Conservation (phyloP, 2,888 invertebrate genomes). For the Caenorhabditis zanzibari region DNA sequence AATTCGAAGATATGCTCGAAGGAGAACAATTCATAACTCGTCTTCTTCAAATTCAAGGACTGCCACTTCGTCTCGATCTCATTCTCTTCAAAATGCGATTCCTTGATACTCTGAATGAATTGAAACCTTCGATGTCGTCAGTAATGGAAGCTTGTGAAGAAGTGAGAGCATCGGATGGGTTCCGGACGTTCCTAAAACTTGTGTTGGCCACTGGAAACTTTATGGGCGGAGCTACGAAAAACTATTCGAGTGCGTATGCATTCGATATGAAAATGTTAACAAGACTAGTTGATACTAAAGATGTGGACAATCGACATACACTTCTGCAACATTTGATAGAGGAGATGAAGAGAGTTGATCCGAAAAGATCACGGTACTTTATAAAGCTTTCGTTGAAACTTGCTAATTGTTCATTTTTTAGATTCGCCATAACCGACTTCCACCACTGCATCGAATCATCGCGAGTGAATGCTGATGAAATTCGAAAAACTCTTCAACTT, state of each 20-base stretch:
- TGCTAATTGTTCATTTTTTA: constrained; percentile 9
- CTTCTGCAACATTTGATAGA: constrained; percentile 88
- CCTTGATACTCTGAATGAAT: constrained; percentile 91
- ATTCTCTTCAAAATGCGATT: constrained; percentile 93
- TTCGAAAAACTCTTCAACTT: constrained; percentile 84
- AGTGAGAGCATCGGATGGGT: constrained; percentile 87
- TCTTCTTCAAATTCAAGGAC: constrained; percentile 84
- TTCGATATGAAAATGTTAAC: constrained; percentile 97
- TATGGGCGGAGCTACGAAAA: constrained; percentile 94
- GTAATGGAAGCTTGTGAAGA: constrained; percentile 92
- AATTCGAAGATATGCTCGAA: constrained; percentile 87
- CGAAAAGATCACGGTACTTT: constrained; percentile 49
- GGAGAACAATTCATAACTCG: constrained; percentile 96
- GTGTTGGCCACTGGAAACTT: constrained; percentile 95
- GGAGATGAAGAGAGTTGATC: constrained; percentile 85
- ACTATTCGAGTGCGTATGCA: constrained; percentile 89
- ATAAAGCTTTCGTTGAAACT: neutral
- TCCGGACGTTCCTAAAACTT: constrained; percentile 92
- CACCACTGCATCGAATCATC: constrained; percentile 94
- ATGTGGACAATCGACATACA: constrained; percentile 93
- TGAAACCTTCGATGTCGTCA: constrained; percentile 94
- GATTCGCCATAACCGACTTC: constrained; percentile 87
- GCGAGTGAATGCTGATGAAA: constrained; percentile 85
- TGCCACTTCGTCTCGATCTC: constrained; percentile 89
- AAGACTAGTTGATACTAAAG: constrained; percentile 89